phyloP scores from a whole-genome alignment of 2,797 vertebrate species.

The Leptoclinus maculatus region DNA sequence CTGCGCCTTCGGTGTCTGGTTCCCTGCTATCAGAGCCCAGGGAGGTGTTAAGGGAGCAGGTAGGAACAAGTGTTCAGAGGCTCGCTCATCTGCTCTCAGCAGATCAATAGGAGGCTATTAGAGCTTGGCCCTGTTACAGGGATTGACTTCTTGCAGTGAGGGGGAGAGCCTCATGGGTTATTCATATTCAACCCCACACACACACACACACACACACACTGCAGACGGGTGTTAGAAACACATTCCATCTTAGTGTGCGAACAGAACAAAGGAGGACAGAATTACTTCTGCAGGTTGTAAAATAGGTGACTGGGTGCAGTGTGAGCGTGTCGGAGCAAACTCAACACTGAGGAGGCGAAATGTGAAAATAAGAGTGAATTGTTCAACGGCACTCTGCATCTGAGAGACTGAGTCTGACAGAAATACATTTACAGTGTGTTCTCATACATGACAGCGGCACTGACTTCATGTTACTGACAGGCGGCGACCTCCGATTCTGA shows the following conservation, averaged over 20 bases:
- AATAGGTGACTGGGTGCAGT: slow-evolving; percentile 15
- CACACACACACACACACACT: slow-evolving; percentile 30
- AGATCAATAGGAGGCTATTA: slow-evolving; percentile 84
- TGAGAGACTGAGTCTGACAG: background rate
- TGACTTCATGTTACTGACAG: background rate
- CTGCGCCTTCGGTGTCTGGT: slow-evolving; percentile 64
- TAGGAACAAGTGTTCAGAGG: slow-evolving; percentile 80
- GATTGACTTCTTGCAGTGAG: slow-evolving; percentile 72
- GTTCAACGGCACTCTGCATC: background rate
- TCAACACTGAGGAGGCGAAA: background rate
- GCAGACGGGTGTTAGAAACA: slow-evolving; percentile 59
- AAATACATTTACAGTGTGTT: background rate
- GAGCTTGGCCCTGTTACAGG: slow-evolving; percentile 79
- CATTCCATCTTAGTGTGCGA: slow-evolving; percentile 52
- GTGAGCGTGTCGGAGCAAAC: background rate
- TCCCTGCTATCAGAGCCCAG: slow-evolving; percentile 68
- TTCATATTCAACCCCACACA: slow-evolving; percentile 68
- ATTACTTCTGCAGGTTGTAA: slow-evolving; percentile 42
- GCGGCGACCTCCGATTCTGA: background rate
- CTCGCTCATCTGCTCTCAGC: slow-evolving; percentile 74
- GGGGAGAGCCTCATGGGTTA: slow-evolving; percentile 68
- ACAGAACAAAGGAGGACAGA: slow-evolving; percentile 53
- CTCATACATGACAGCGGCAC: background rate
- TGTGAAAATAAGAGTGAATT: slow-evolving; percentile 15
- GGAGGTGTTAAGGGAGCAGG: slow-evolving; percentile 78